Percentiles rank a stretch among this genome's conserved stretches.
phyloP scores from a whole-genome alignment of 1,140 invertebrate species.

The Psilanteris sp. region DNA sequence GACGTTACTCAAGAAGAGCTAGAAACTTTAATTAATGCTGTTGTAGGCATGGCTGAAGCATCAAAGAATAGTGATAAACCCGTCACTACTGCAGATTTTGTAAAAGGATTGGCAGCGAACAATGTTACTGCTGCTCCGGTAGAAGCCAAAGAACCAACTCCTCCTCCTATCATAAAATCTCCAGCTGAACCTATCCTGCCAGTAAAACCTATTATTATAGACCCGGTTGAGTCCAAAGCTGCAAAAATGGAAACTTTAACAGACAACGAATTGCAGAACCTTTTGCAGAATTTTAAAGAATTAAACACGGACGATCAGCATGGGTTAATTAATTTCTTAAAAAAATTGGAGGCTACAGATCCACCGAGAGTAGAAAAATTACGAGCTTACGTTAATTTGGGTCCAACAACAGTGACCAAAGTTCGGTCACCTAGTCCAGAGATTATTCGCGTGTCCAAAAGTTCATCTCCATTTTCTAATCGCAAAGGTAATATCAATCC shows the following conservation, averaged over 20 bases:
- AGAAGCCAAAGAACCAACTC: constrained; percentile 32
- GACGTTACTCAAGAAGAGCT: constrained; percentile 88
- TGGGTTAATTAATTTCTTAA: constrained; percentile 87
- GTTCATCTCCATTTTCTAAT: constrained; percentile 75
- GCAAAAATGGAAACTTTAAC: constrained; percentile 85
- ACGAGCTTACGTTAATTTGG: constrained; percentile 83
- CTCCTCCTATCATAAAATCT: constrained; percentile 17
- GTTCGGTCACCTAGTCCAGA: constrained; percentile 64
- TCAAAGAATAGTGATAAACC: constrained; percentile 80
- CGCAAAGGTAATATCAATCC: constrained; percentile 76
- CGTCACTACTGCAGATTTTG: constrained; percentile 80
- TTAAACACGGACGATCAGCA: constrained; percentile 88
- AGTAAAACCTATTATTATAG: constrained; percentile 9
- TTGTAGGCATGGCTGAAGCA: constrained; percentile 84
- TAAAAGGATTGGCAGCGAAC: constrained; percentile 74
- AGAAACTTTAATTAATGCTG: constrained; percentile 87
- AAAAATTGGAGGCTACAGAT: constrained; percentile 86
- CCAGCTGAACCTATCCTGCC: constrained; percentile 1
- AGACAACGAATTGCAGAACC: constrained; percentile 86
- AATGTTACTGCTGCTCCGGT: constrained; percentile 65
- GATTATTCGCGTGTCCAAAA: constrained; percentile 64
- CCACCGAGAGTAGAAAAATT: constrained; percentile 86
- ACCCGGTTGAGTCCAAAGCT: constrained; percentile 48
- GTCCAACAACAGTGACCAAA: constrained; percentile 59
- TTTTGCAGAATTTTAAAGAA: constrained; percentile 89